A percentile compares a stretch with the other conserved stretches of the same genome.
These are phyloP conservation scores for Azemiops feae DNA, from an alignment of 2,113 vertebrate species.

Conservation along the genomic window DNA sequence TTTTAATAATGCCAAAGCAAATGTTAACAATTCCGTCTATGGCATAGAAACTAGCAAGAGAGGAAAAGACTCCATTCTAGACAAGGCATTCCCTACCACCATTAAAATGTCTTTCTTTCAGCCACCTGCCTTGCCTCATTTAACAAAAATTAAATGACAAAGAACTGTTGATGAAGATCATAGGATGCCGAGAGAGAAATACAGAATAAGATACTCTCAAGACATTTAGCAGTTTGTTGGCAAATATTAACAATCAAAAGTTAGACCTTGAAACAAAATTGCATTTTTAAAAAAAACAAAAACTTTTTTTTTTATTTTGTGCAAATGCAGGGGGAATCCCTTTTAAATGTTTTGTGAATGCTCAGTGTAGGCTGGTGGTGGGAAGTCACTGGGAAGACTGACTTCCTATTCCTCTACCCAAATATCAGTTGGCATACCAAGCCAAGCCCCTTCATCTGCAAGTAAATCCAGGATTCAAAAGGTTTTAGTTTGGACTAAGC, in stretches of 20 bases:
- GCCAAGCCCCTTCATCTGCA: background rate
- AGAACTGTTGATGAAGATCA: background rate
- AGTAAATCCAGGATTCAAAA: background rate
- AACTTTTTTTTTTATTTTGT: background rate
- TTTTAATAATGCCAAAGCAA: background rate
- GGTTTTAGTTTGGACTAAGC: background rate
- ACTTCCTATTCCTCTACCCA: background rate
- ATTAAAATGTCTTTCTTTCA: background rate
- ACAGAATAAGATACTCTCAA: background rate
- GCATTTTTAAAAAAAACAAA: background rate
- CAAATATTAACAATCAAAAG: background rate
- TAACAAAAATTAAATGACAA: background rate
- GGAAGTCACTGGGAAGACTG: background rate
- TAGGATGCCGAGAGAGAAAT: background rate
- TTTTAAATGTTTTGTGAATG: background rate
- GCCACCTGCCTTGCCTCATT: background rate
- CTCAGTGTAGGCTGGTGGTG: background rate
- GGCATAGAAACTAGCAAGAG: background rate
- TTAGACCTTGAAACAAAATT: background rate
- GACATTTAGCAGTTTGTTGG: background rate
- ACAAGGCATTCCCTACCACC: background rate
- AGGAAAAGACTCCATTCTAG: background rate
- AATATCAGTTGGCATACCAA: background rate
- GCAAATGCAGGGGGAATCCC: background rate
- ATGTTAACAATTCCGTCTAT: background rate